Conservation (phyloP, 2,888 invertebrate genomes). For the Sericinus montela region DNA sequence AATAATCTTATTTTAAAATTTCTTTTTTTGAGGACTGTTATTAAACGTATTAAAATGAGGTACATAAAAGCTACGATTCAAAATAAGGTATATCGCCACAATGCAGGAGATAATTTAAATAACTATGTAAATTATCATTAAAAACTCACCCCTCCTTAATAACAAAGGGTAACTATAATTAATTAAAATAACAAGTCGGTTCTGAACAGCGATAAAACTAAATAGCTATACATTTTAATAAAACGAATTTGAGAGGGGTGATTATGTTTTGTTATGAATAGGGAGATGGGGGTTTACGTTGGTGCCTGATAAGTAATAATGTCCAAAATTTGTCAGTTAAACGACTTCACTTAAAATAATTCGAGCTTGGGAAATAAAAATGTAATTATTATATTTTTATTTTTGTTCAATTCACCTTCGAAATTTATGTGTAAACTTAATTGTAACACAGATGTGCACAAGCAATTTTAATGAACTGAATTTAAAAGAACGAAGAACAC, state of each 20-base stretch:
- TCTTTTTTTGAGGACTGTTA: too few relatives aligned
- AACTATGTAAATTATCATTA: not conserved
- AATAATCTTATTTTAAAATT: too few relatives aligned
- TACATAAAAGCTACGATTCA: too few relatives aligned
- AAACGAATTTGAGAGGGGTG: constrained; percentile 8
- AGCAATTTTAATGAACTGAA: too few relatives aligned
- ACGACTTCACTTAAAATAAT: not conserved
- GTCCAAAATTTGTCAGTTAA: not conserved
- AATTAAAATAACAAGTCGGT: constrained; percentile 10
- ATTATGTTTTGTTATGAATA: not conserved
- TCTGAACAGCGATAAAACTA: constrained; percentile 4
- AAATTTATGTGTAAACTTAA: too few relatives aligned
- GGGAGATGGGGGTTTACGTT: not conserved
- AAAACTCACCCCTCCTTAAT: not conserved
- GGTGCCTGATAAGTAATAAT: not conserved
- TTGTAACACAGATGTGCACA: too few relatives aligned
- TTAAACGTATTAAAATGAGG: too few relatives aligned
- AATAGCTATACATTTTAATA: constrained; percentile 12
- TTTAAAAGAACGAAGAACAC: too few relatives aligned
- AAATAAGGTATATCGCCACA: not conserved
- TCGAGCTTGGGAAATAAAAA: too few relatives aligned
- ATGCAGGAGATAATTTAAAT: not conserved
- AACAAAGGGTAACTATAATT: constrained; percentile 10
- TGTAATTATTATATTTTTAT: too few relatives aligned
- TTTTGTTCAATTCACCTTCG: too few relatives aligned